Conservation (phyloP, 2,113 vertebrate genomes). For the Pollachius pollachius region DNA sequence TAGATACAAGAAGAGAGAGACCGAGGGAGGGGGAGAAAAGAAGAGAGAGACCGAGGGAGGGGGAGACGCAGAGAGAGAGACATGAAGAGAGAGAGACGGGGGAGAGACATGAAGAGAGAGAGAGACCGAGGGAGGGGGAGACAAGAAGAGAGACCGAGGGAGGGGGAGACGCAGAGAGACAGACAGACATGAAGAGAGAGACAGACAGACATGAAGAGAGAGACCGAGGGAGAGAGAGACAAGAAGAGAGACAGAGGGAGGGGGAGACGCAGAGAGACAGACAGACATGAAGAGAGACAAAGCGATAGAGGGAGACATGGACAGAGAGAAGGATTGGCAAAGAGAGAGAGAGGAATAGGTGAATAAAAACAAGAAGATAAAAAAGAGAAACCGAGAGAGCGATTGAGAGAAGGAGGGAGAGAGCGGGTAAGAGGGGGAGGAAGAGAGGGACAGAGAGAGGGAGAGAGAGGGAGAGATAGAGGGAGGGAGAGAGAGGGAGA, state of each 20-base stretch:
- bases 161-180: neutral
- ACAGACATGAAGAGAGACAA: neutral
- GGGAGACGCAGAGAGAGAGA: neutral
- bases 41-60: neutral
- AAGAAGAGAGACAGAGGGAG: neutral
- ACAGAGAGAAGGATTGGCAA: no score
- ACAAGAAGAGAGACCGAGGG: neutral
- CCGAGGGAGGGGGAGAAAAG: constrained; percentile 13
- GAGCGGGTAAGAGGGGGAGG: neutral
- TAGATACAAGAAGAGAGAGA: constrained; percentile 43
- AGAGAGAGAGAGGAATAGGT: no score
- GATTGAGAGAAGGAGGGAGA: neutral
- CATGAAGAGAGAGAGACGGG: neutral
- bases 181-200: neutral
- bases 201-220: no score
- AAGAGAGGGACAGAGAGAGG: neutral
- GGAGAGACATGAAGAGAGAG: neutral
- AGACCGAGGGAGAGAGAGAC: neutral
- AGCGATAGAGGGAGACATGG: neutral
- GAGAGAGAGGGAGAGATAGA: neutral
- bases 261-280: neutral
- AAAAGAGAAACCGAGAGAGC: neutral
- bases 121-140: neutral
- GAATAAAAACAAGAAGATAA: neutral
- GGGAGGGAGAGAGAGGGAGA: neutral